These are phyloP conservation scores for Episyrphus balteatus DNA, from an alignment of 1,140 invertebrate species.

Conservation along the genomic window DNA sequence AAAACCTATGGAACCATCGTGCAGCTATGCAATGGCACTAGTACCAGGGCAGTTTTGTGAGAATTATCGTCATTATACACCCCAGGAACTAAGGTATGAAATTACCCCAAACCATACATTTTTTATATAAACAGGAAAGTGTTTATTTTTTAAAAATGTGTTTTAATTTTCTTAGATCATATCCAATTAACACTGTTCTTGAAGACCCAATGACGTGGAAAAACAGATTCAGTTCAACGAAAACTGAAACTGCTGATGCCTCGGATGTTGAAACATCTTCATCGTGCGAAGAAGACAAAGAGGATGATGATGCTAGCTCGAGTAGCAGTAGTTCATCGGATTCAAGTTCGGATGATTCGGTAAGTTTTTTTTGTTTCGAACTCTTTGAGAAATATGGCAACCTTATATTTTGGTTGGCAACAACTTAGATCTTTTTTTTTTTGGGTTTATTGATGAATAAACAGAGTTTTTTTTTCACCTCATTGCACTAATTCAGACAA, in stretches of 20 bases:
- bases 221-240: conserved; percentile 21
- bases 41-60: conserved; percentile 90
- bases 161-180: conserved; percentile 39
- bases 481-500: too few relatives aligned
- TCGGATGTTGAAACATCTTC: too few relatives aligned
- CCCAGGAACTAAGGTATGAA: conserved; percentile 52
- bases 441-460: background rate
- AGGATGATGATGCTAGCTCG: conserved; percentile 5
- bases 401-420: too few relatives aligned
- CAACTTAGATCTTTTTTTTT: too few relatives aligned
- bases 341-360: conserved; percentile 4
- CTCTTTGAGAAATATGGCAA: too few relatives aligned
- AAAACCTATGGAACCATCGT: background rate
- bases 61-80: conserved; percentile 56
- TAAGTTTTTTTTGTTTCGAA: conserved; percentile 1
- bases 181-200: conserved; percentile 84
- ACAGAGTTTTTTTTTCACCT: too few relatives aligned
- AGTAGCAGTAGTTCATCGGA: conserved; percentile 24
- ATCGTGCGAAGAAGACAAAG: too few relatives aligned
- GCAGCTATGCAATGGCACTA: conserved; percentile 71
- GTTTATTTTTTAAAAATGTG: background rate
- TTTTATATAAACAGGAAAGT: background rate
- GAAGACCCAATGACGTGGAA: conserved; percentile 56
- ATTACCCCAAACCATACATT: background rate
- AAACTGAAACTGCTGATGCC: background rate